Evolutionary conservation across 2,797 vertebrate genomes (phyloP).

Genomic region (Ptychadena robeensis): DNA sequence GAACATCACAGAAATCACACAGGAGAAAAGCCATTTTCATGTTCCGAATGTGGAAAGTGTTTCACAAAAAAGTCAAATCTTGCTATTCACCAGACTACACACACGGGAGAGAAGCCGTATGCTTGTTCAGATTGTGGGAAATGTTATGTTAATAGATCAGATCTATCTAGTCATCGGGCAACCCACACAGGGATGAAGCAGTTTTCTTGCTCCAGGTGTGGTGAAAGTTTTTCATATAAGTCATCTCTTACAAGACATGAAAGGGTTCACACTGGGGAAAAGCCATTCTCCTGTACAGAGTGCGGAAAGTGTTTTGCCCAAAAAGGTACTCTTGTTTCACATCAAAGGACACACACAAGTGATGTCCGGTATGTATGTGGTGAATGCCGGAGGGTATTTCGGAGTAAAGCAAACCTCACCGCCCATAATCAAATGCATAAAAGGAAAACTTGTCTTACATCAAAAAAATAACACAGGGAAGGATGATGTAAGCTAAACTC

Average conservation of each 20-base stretch:
- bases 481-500: too few relatives aligned
- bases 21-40: slow-evolving; percentile 69
- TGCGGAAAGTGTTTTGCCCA: slow-evolving; percentile 55
- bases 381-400: too few relatives aligned
- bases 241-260: slow-evolving; percentile 46
- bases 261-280: slow-evolving; percentile 3
- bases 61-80: slow-evolving; percentile 55
- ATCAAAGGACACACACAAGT: slow-evolving; percentile 12
- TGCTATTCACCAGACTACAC: slow-evolving; percentile 20
- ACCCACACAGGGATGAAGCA: slow-evolving; percentile 56
- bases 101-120: slow-evolving; percentile 55
- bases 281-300: slow-evolving; percentile 40
- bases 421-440: too few relatives aligned
- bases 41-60: slow-evolving; percentile 67
- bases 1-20: slow-evolving; percentile 68
- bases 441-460: too few relatives aligned
- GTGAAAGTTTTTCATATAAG: slow-evolving; percentile 55
- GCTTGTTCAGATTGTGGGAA: slow-evolving; percentile 57
- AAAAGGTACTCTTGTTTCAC: slow-evolving; percentile 7
- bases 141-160: slow-evolving; percentile 57
- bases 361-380: not conserved
- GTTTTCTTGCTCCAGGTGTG: not conserved
- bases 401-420: too few relatives aligned
- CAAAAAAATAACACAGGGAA: too few relatives aligned
- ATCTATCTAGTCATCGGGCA: slow-evolving; percentile 55